These are phyloP conservation scores for Anguilla marmorata DNA, from an alignment of 2,797 vertebrate species.

Conservation along the genomic window DNA sequence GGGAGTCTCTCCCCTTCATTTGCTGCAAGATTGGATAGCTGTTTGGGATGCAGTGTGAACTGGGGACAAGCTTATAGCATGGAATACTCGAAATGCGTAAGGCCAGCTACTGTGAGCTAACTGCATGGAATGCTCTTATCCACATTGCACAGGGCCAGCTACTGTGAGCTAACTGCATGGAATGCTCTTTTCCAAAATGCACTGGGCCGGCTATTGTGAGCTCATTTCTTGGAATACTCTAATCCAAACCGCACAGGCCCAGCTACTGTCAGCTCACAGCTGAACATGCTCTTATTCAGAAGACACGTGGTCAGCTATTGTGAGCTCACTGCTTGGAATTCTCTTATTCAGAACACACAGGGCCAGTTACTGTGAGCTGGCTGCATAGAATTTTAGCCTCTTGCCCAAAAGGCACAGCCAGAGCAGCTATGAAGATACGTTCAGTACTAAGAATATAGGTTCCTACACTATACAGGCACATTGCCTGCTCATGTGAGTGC, in stretches of 20 bases:
- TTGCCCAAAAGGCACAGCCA: neutral
- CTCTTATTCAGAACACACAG: neutral
- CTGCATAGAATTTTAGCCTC: neutral
- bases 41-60: neutral
- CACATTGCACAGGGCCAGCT: neutral
- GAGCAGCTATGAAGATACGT: neutral
- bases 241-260: neutral
- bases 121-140: neutral
- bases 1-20: neutral
- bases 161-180: neutral
- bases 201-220: neutral
- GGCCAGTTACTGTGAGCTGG: neutral
- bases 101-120: conserved; percentile 1
- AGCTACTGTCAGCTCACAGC: neutral
- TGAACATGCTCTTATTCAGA: neutral
- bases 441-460: neutral
- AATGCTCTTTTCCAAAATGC: neutral
- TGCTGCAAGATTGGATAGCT: neutral
- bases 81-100: neutral
- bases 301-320: neutral
- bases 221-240: neutral
- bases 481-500: too few relatives aligned
- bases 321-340: neutral
- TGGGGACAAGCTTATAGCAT: neutral
- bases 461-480: neutral